Conservation (phyloP, 1,140 invertebrate genomes). For the Schlechtendalia chinensis region DNA sequence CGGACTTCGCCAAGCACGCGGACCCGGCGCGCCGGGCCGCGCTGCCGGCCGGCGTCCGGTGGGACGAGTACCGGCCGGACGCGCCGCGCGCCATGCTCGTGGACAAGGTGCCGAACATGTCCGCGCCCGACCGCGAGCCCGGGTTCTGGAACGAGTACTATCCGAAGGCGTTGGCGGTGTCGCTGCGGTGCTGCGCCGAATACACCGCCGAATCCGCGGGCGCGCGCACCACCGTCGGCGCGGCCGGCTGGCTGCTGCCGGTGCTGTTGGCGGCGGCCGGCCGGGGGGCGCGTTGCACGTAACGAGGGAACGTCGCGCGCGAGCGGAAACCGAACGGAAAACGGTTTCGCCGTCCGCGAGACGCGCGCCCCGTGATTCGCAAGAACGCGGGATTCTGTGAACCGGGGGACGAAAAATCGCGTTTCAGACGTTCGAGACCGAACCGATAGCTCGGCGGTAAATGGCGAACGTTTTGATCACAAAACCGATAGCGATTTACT, state of each 20-base stretch:
- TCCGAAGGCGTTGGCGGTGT: constrained; percentile 61
- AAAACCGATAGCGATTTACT: too few relatives aligned
- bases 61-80: constrained; percentile 67
- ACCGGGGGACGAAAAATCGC: too few relatives aligned
- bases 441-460: too few relatives aligned
- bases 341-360: too few relatives aligned
- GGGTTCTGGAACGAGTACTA: constrained; percentile 81
- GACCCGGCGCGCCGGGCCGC: constrained; percentile 64
- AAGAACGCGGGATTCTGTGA: too few relatives aligned
- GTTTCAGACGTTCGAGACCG: too few relatives aligned
- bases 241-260: background rate
- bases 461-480: too few relatives aligned
- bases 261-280: background rate
- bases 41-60: constrained; percentile 62
- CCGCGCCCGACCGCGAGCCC: constrained; percentile 56
- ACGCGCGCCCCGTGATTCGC: too few relatives aligned
- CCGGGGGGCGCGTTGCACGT: too few relatives aligned
- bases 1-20: constrained; percentile 69
- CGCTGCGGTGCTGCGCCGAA: constrained; percentile 51
- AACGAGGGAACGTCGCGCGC: too few relatives aligned
- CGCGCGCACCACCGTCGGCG: background rate
- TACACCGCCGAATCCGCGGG: constrained; percentile 21
- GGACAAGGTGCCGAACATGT: constrained; percentile 72
- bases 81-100: constrained; percentile 69
- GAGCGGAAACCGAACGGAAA: too few relatives aligned